A percentile compares a stretch with the other conserved stretches of the same genome.
These are phyloP conservation scores for Ganaspis brasiliensis DNA, from an alignment of 2,888 invertebrate species.

Conservation along the genomic window DNA sequence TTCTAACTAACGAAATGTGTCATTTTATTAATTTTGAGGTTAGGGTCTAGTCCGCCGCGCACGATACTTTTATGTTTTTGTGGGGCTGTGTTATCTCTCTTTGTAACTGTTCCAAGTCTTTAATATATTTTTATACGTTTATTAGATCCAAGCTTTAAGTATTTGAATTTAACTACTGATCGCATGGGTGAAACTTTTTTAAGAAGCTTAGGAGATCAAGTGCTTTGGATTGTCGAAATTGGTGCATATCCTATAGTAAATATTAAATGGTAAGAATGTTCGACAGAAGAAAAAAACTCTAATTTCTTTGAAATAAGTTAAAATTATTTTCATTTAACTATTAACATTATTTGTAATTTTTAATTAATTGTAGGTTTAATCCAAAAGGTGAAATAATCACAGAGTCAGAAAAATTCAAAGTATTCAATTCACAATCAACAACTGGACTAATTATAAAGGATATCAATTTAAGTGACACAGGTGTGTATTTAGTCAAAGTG, in stretches of 20 bases:
- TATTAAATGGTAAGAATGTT: conserved; percentile 12
- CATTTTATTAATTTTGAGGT: no score
- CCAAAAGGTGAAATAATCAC: neutral
- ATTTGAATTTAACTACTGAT: conserved; percentile 8
- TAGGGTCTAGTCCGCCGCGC: no score
- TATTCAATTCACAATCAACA: conserved; percentile 12
- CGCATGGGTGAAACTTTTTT: conserved; percentile 4
- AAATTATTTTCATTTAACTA: no score
- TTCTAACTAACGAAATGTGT: no score
- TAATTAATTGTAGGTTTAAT: neutral
- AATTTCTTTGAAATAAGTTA: no score
- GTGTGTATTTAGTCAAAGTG: conserved; percentile 18
- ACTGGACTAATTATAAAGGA: conserved; percentile 19
- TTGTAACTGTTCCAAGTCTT: no score
- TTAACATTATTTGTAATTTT: neutral
- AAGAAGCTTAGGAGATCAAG: conserved; percentile 10
- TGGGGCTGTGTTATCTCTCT: no score
- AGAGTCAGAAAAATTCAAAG: neutral
- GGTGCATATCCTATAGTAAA: neutral
- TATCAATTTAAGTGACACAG: neutral
- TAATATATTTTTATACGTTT: neutral
- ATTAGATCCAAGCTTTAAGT: conserved; percentile 6
- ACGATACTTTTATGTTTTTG: no score
- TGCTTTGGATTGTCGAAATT: conserved; percentile 36
- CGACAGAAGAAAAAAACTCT: no score